Evolutionary conservation across 2,888 invertebrate species (phyloP), one percentile per base, ranked within the genome.

Genomic region (Leucophenga montana): DNA sequence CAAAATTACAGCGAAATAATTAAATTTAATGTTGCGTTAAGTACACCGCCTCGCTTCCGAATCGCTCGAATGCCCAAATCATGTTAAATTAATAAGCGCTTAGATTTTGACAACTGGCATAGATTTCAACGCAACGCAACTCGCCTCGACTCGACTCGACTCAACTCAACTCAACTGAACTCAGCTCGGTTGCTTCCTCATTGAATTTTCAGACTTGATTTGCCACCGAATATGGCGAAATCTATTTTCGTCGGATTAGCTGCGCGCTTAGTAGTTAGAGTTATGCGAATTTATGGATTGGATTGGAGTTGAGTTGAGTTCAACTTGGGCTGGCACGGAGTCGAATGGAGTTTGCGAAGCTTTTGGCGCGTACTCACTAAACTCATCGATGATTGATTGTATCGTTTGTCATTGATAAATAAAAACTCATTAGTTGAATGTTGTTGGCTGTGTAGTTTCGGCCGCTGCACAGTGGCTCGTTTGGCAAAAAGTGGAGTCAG

Each of bases 21-120:
- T 76, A 84, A 84, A 85, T 75, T 79, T 76, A 82, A 78, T 79
- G 76, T 74, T 67, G 67, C 71, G 68, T 71, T 69, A 71, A 68
- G 53, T 18, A 48, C 53, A 18, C 18, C 56, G 39, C 22, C n/a
- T 8, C 44, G 27, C 33, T 31, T 56, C 46, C 39, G 27, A 46
- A 20, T 13, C 46, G 18, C 39, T 9, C 5, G 44, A 27, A 27
- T 20, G 27, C 48, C 64, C 68, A 73, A 77, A 76, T 73, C 71
- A 70, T 73, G 75, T 78, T 77, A 85, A 79, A 84, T 84, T 80
- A 83, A 79, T 82, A 78, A 75, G 75, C 78, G 73, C 73, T 74
- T 68, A 81, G 75, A 77, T 71, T 72, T 65, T 76, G 76, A 70
- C 77, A 75, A 73, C 69, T 73, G 64, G 50, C 61, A 44, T 67